Percentiles rank a stretch among this genome's conserved stretches.
These are phyloP conservation scores for Eulemur coronatus DNA, from an alignment of 2,797 vertebrate species.

Conservation along the genomic window DNA sequence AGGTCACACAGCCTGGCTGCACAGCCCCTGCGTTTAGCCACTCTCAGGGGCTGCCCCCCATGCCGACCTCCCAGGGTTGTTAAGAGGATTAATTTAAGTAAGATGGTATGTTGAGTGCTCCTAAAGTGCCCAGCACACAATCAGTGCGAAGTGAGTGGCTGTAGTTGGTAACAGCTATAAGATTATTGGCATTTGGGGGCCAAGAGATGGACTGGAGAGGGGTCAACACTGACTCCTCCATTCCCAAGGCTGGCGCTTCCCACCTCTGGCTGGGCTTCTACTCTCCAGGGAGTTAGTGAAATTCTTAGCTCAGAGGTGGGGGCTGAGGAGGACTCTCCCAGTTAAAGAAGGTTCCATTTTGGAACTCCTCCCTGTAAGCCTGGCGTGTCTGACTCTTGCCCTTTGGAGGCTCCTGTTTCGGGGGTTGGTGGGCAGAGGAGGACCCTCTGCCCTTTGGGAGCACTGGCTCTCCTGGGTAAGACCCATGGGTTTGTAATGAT, in stretches of 20 bases:
- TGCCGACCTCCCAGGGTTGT: neutral
- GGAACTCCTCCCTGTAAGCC: neutral
- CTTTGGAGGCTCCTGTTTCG: neutral
- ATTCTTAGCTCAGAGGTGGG: neutral
- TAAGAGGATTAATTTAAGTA: neutral
- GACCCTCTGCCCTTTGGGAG: neutral
- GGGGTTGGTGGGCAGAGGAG: too few relatives aligned
- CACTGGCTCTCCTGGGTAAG: neutral
- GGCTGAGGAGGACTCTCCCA: neutral
- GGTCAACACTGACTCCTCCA: neutral
- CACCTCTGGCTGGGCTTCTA: neutral
- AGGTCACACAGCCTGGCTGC: neutral
- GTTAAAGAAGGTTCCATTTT: neutral
- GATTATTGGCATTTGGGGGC: neutral
- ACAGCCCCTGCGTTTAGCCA: neutral
- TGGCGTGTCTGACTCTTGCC: neutral
- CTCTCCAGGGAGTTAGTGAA: neutral
- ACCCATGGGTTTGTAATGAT: neutral
- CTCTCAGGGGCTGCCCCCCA: neutral
- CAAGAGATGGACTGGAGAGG: neutral
- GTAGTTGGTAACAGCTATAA: neutral
- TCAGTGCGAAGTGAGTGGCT: neutral
- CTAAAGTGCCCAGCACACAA: neutral
- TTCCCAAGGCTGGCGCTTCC: neutral
- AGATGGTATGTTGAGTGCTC: neutral